Evolutionary conservation across 2,113 vertebrate genomes (phyloP), one percentile per base, ranked within the genome.

Genomic region (Heptranchias perlo): DNA sequence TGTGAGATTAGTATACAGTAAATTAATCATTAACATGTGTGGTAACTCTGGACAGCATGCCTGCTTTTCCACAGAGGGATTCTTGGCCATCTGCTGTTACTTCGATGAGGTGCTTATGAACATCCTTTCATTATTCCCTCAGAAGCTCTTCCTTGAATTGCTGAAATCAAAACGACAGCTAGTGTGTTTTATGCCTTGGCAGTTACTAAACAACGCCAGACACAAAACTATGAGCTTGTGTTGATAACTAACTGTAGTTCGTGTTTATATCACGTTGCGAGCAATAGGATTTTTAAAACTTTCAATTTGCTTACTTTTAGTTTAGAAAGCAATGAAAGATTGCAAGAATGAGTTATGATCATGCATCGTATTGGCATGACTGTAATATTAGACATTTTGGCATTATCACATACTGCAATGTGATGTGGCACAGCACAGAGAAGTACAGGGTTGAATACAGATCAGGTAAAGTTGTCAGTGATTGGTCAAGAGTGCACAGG

Each of bases 1-100:
- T 95, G 64, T 49, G 65, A 35, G 64, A 95, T 69, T 69, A 95
- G 47, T 61, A 95, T 13, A 95, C 23, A 95, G 94, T 95, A 95
- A 95, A 95, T 95, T 95, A 95, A 69, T 95, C 93, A 67, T 94
- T 47, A 95, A 52, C 94, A 69, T 64, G 35, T 94, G 92, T 67
- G 93, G 62, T 11, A 94, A 65, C 39, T 44, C 61, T 67, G 58
- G 93, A 47, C 94, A 49, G 23, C 47, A 69, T 47, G 28, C 52
- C 44, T 69, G 94, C 64, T 47, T 94, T 69, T 95, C 94, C 94
- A 95, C 64, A 44, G 61, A 95, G 94, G 64, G 47, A 69, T 69
- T 95, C 25, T 47, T 35, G 2, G 11, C 94, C 94, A 95, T 47
- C 94, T 95, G 94, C 65, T 95, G 94, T 54, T 31, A 28, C 61